These are phyloP conservation scores for Eurytoma californica DNA, from an alignment of 2,888 invertebrate species.

Conservation along the genomic window DNA sequence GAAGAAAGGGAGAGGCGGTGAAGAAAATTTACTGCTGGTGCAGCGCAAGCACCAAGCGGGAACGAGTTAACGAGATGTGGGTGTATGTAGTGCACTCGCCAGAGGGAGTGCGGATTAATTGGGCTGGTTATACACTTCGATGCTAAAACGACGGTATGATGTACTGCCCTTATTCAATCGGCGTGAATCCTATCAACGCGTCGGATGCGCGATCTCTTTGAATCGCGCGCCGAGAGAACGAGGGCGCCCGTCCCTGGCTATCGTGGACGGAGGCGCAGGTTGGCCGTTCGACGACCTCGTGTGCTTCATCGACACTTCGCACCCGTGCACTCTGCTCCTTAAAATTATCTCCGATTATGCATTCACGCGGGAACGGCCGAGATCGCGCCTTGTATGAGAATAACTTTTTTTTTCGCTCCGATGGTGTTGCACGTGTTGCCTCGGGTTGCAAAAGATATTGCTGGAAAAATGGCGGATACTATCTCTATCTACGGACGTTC, in stretches of 20 bases:
- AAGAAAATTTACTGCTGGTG: slow-evolving; percentile 6
- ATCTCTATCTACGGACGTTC: neutral
- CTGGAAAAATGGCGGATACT: neutral
- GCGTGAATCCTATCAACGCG: slow-evolving; percentile 47
- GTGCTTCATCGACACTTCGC: too few relatives aligned
- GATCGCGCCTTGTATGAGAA: neutral
- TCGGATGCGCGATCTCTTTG: slow-evolving; percentile 3
- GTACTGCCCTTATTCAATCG: slow-evolving; percentile 48
- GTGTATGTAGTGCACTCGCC: neutral
- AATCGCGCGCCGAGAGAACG: neutral
- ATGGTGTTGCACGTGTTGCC: neutral
- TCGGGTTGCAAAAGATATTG: slow-evolving; percentile 1
- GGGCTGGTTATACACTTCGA: slow-evolving; percentile 37
- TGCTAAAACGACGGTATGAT: slow-evolving; percentile 11
- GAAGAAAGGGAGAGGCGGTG: slow-evolving; percentile 1
- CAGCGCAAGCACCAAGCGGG: neutral
- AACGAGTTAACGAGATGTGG: slow-evolving; percentile 33
- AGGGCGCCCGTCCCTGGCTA: neutral
- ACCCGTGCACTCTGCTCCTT: neutral
- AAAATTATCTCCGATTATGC: slow-evolving; percentile 3
- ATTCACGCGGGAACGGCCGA: neutral
- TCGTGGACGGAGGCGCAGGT: neutral
- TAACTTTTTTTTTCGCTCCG: neutral
- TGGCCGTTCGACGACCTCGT: slow-evolving; percentile 7
- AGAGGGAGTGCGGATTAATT: slow-evolving; percentile 36